A percentile compares a stretch with the other conserved stretches of the same genome.
These are phyloP conservation scores for Eueides isabella DNA, from an alignment of 1,140 invertebrate species.

Conservation along the genomic window DNA sequence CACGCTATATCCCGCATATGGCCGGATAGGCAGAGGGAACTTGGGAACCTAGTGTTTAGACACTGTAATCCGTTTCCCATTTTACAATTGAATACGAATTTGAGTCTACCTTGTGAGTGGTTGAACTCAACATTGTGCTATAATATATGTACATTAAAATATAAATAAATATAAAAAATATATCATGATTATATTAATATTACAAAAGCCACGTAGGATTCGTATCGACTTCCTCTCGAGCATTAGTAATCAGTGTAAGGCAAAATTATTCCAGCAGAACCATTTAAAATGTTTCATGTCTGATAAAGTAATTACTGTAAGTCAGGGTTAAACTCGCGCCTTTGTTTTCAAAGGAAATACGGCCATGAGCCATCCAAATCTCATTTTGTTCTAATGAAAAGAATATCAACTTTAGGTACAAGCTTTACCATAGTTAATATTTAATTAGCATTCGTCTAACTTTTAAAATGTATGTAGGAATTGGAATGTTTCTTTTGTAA, in stretches of 20 bases:
- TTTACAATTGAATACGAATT: no score
- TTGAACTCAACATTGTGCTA: no score
- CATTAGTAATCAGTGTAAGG: background rate
- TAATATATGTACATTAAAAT: no score
- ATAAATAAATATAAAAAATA: no score
- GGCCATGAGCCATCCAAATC: conserved; percentile 5
- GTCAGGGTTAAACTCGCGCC: conserved; percentile 16
- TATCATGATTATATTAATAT: no score
- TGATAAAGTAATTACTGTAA: conserved; percentile 17
- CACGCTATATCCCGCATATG: no score
- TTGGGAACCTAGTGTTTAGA: no score
- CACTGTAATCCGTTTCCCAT: no score
- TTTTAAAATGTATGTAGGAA: background rate
- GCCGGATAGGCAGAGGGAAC: no score
- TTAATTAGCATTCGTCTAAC: conserved; percentile 1
- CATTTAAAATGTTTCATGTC: conserved; percentile 12
- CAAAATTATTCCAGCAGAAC: background rate
- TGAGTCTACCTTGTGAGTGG: no score
- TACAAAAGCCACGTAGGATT: no score
- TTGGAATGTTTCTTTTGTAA: background rate
- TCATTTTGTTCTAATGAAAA: conserved; percentile 24
- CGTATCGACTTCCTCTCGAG: background rate
- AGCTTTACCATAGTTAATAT: conserved; percentile 6
- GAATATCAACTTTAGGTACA: conserved; percentile 4
- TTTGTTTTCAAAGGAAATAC: conserved; percentile 21